phyloP scores from a whole-genome alignment of 2,797 vertebrate species.

The Ibycter americanus region DNA sequence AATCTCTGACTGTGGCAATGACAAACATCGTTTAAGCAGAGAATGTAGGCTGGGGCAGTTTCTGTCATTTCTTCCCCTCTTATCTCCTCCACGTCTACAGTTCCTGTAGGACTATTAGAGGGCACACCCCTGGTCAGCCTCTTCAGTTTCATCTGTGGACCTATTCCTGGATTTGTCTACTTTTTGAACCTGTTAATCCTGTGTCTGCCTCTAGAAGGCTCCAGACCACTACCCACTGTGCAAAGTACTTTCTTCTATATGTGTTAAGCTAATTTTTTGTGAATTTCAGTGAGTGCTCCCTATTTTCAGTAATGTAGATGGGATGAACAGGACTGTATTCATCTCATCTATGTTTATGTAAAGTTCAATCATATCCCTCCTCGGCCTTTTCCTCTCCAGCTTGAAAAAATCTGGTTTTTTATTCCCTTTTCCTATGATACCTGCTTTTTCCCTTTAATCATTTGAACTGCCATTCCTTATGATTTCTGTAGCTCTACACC shows the following conservation, averaged over 20 bases:
- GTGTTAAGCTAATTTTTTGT: not conserved
- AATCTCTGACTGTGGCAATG: not conserved
- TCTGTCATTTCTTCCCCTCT: not conserved
- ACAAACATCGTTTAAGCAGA: not conserved
- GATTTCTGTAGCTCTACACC: not conserved
- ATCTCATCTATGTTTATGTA: not conserved
- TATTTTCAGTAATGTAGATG: not conserved
- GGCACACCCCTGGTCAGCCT: rapidly evolving
- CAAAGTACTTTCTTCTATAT: not conserved
- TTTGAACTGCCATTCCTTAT: not conserved
- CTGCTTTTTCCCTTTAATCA: not conserved
- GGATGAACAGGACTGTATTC: not conserved
- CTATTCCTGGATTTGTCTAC: not conserved
- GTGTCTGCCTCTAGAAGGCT: not conserved
- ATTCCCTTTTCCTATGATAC: not conserved
- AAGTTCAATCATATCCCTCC: not conserved
- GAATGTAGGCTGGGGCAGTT: not conserved
- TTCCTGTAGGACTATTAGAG: not conserved
- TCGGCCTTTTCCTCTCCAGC: not conserved
- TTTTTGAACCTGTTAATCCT: not conserved
- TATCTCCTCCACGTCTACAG: not conserved
- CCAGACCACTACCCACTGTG: not conserved
- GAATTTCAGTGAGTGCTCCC: not conserved
- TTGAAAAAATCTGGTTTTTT: not conserved
- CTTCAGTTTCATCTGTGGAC: not conserved